These are phyloP conservation scores for Lagopus muta DNA, from an alignment of 2,113 vertebrate species.

Conservation along the genomic window DNA sequence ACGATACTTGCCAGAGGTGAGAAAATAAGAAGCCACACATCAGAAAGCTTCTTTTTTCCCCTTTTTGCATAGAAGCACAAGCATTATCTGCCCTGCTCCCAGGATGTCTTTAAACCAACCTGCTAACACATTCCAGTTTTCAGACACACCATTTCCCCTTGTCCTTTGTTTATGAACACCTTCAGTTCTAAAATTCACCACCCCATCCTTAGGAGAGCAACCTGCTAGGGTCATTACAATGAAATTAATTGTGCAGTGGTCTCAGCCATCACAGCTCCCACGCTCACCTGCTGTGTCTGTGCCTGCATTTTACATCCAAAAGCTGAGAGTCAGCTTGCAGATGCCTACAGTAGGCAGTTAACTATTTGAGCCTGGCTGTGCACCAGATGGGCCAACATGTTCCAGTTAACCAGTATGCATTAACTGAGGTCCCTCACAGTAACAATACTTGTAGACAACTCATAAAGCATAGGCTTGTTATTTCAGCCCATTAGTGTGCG, in stretches of 20 bases:
- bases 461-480: not conserved
- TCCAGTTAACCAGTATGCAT: not conserved
- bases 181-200: not conserved
- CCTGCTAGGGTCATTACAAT: not conserved
- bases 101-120: not conserved
- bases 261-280: not conserved
- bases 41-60: not conserved
- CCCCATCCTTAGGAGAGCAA: not conserved
- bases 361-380: not conserved
- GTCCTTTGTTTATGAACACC: fast-evolving
- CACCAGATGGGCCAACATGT: not conserved
- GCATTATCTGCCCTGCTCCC: not conserved
- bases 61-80: not conserved
- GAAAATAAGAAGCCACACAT: not conserved
- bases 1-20: fast-evolving
- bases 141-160: not conserved
- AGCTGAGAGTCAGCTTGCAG: not conserved
- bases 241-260: not conserved
- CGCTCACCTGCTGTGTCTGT: not conserved
- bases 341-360: not conserved
- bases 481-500: not conserved
- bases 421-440: not conserved
- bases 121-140: not conserved
- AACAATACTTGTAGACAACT: not conserved
- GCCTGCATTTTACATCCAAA: not conserved